These are phyloP conservation scores for Fulica atra DNA, from an alignment of 2,113 vertebrate genomes.

Conservation along the genomic window DNA sequence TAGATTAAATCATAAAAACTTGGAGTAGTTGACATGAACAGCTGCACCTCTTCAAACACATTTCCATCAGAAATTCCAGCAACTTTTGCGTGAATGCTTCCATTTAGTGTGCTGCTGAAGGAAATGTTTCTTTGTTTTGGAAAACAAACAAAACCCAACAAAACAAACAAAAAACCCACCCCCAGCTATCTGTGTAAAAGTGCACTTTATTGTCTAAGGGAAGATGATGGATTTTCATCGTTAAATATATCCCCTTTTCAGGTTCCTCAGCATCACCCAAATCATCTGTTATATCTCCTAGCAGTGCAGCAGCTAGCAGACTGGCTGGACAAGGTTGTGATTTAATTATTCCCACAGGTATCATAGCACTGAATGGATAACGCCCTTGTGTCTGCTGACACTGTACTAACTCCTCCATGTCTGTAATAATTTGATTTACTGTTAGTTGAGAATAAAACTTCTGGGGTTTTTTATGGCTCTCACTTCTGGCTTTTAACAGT, in stretches of 20 bases:
- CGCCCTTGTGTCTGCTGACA: slow-evolving; percentile 58
- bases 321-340: slow-evolving; percentile 88
- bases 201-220: not conserved
- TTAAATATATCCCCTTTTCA: slow-evolving; percentile 82
- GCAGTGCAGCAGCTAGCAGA: slow-evolving; percentile 87
- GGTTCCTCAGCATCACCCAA: slow-evolving; percentile 85
- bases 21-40: not conserved
- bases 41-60: not conserved
- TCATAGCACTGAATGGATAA: slow-evolving; percentile 57
- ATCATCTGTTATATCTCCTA: slow-evolving; percentile 87
- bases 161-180: not conserved
- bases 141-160: not conserved
- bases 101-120: not conserved
- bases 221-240: slow-evolving; percentile 63
- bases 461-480: not conserved
- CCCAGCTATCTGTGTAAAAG: not conserved
- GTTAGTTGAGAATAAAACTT: slow-evolving; percentile 37
- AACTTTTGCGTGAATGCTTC: not conserved
- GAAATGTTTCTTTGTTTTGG: not conserved
- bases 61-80: not conserved
- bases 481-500: not conserved
- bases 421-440: slow-evolving; percentile 50
- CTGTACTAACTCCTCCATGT: slow-evolving; percentile 62
- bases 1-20: not conserved
- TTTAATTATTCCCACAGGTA: slow-evolving; percentile 91